Conservation (phyloP, 2,888 invertebrate genomes). For the Mythimna impura region DNA sequence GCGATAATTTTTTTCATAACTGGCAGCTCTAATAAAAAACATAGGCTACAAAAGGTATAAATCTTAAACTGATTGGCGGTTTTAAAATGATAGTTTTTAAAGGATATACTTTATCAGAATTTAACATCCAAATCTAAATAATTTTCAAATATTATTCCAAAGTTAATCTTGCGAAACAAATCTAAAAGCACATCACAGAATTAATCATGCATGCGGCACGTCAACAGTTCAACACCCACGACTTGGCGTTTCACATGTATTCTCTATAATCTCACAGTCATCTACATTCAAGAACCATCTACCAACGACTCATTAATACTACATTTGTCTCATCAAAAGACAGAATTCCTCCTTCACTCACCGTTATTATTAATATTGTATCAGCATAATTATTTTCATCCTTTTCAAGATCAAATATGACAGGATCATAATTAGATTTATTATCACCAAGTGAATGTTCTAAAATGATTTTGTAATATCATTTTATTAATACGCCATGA, state of each 20-base stretch:
- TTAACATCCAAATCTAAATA: not conserved
- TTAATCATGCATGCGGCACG: constrained; percentile 33
- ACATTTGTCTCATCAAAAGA: constrained; percentile 86
- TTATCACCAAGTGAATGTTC: constrained; percentile 66
- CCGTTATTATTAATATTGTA: constrained; percentile 87
- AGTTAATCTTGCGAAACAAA: constrained; percentile 1
- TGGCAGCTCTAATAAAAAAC: not conserved
- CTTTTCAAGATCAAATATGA: constrained; percentile 78
- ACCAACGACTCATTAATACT: constrained; percentile 85
- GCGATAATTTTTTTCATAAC: too few species aligned
- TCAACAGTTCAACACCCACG: constrained; percentile 27
- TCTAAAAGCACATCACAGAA: constrained; percentile 26
- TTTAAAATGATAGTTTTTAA: not conserved
- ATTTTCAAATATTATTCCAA: not conserved
- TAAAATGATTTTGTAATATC: constrained; percentile 63
- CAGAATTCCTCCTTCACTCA: constrained; percentile 83
- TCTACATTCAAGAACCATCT: constrained; percentile 61
- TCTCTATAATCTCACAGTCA: constrained; percentile 64
- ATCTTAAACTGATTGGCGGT: not conserved
- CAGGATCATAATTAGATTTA: constrained; percentile 78
- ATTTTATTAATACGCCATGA: constrained; percentile 61
- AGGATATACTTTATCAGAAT: not conserved
- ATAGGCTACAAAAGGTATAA: not conserved
- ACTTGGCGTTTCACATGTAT: constrained; percentile 14
- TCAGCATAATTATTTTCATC: constrained; percentile 80